phyloP scores from a whole-genome alignment of 1,140 invertebrate genomes.

The Drosophila takahashii region DNA sequence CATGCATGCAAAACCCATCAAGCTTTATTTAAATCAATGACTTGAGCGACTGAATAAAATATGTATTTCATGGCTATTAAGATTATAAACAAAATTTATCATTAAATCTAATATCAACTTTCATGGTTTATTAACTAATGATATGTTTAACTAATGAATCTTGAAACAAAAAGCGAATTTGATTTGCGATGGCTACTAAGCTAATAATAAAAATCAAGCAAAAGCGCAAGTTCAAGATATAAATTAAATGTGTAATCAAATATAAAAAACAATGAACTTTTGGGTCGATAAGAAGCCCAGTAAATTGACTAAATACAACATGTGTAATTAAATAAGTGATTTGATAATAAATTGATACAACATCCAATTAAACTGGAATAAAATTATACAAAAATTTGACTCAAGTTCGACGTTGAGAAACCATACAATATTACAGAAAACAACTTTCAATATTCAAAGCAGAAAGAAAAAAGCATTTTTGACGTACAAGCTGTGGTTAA shows the following conservation, averaged over 20 bases:
- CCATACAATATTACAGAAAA: conserved; percentile 15
- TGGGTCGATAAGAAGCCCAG: conserved; percentile 7
- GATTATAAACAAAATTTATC: conserved; percentile 35
- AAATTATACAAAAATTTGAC: not conserved
- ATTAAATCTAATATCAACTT: conserved; percentile 60
- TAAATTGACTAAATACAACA: conserved; percentile 1
- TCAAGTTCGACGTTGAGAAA: conserved; percentile 3
- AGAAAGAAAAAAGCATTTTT: conserved; percentile 6
- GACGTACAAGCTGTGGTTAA: conserved; percentile 35
- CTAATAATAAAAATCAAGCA: conserved; percentile 30
- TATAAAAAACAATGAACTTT: conserved; percentile 7
- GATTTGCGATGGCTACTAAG: conserved; percentile 31
- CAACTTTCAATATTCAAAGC: conserved; percentile 18
- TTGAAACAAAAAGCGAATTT: conserved; percentile 20
- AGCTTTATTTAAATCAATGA: conserved; percentile 36
- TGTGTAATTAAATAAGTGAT: conserved; percentile 17
- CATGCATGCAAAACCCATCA: conserved; percentile 14
- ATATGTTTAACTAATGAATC: conserved; percentile 62
- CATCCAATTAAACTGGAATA: conserved; percentile 7
- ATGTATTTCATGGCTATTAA: conserved; percentile 52
- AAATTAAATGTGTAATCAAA: conserved; percentile 15
- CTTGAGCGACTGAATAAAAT: conserved; percentile 33
- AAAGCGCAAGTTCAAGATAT: conserved; percentile 5
- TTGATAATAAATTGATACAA: conserved; percentile 7
- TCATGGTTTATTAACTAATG: conserved; percentile 62